Evolutionary conservation across 1,140 invertebrate species (phyloP).

Genomic region (Bacillus rossius): DNA sequence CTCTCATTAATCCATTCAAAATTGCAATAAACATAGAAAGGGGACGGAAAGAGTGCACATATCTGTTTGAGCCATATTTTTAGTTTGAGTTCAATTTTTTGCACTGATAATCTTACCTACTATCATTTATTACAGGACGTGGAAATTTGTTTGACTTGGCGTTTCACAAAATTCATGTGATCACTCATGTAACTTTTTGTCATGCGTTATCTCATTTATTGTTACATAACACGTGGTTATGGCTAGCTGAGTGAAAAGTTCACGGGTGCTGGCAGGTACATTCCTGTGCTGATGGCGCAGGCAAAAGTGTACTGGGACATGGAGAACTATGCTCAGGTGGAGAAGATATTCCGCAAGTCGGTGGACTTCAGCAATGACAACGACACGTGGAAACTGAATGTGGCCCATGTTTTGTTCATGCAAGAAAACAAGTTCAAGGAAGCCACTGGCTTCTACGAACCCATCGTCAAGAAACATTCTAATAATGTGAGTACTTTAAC

Average conservation of each 20-base stretch:
- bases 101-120: too few relatives aligned
- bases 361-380: slow-evolving; percentile 98
- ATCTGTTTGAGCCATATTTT: too few relatives aligned
- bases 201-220: too few relatives aligned
- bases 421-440: slow-evolving; percentile 99
- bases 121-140: too few relatives aligned
- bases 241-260: not conserved
- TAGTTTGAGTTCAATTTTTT: too few relatives aligned
- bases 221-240: too few relatives aligned
- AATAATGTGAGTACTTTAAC: slow-evolving; percentile 69
- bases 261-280: slow-evolving; percentile 46
- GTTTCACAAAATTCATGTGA: too few relatives aligned
- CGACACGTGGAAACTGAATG: slow-evolving; percentile 95
- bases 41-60: too few relatives aligned
- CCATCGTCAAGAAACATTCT: slow-evolving; percentile 95
- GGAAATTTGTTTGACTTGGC: too few relatives aligned
- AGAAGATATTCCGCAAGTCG: slow-evolving; percentile 92
- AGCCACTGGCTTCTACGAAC: slow-evolving; percentile 96
- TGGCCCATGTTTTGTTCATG: slow-evolving; percentile 99
- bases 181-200: too few relatives aligned
- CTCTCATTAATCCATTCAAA: too few relatives aligned
- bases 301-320: slow-evolving; percentile 99
- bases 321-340: slow-evolving; percentile 92
- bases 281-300: slow-evolving; percentile 97
- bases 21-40: too few relatives aligned